These are phyloP conservation scores for Thunnus thynnus DNA, from an alignment of 2,113 vertebrate genomes.

Conservation along the genomic window DNA sequence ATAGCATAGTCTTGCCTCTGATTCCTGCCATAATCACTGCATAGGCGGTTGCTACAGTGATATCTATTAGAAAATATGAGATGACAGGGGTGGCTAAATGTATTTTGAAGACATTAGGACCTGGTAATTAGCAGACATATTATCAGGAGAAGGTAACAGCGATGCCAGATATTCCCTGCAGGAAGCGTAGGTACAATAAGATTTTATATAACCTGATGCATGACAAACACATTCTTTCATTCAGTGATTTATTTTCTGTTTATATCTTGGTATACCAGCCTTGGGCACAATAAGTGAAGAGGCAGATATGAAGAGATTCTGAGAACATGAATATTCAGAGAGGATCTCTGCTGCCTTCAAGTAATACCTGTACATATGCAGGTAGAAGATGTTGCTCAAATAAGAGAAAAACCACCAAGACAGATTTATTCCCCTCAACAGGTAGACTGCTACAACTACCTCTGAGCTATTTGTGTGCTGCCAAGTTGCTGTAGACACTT, in stretches of 20 bases:
- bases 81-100: too few species aligned
- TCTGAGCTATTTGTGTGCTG: conserved; percentile 9
- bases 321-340: conserved; percentile 4
- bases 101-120: too few species aligned
- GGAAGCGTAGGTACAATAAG: background rate
- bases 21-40: too few species aligned
- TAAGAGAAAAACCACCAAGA: background rate
- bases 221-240: background rate
- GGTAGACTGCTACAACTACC: conserved; percentile 13
- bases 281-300: conserved; percentile 26
- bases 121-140: background rate
- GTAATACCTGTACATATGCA: conserved; percentile 24
- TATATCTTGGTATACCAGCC: conserved; percentile 18
- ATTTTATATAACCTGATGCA: background rate
- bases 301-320: background rate
- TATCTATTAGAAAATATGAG: too few species aligned
- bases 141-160: background rate
- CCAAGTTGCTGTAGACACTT: background rate
- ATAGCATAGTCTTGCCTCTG: too few species aligned
- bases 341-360: conserved; percentile 16
- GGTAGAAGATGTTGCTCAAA: conserved; percentile 19
- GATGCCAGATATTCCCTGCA: background rate
- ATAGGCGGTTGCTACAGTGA: too few species aligned
- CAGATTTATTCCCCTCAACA: conserved; percentile 27
- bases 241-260: conserved; percentile 51